Conservation (phyloP, 2,888 invertebrate genomes). For the Galerucella calmariensis region DNA sequence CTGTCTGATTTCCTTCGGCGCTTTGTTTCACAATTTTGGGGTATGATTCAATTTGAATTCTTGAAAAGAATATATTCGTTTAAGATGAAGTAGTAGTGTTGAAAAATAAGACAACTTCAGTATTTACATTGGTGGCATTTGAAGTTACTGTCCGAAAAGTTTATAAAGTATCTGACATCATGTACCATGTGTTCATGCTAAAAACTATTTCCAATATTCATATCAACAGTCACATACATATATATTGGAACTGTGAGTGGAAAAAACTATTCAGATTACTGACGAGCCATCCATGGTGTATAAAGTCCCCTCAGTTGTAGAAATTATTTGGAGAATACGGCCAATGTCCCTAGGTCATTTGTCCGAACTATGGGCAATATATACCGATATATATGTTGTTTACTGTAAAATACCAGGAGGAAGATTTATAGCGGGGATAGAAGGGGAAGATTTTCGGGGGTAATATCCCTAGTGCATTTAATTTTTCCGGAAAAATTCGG, state of each 20-base stretch:
- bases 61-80: too few species aligned
- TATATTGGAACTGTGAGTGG: background rate
- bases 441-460: background rate
- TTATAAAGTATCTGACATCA: too few species aligned
- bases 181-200: background rate
- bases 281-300: slow-evolving; percentile 31
- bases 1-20: too few species aligned
- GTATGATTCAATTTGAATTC: too few species aligned
- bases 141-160: too few species aligned
- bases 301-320: slow-evolving; percentile 57
- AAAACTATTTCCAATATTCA: background rate
- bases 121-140: too few species aligned
- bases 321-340: slow-evolving; percentile 63
- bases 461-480: too few species aligned
- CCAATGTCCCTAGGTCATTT: slow-evolving; percentile 62
- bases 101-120: too few species aligned
- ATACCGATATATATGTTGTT: slow-evolving; percentile 49
- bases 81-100: too few species aligned
- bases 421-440: slow-evolving; percentile 16
- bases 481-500: too few species aligned
- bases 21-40: too few species aligned
- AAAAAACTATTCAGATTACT: background rate
- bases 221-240: background rate
- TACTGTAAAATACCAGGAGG: slow-evolving; percentile 41
- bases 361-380: slow-evolving; percentile 56